phyloP scores from a whole-genome alignment of 2,113 vertebrate species.

The Synchiropus splendidus region DNA sequence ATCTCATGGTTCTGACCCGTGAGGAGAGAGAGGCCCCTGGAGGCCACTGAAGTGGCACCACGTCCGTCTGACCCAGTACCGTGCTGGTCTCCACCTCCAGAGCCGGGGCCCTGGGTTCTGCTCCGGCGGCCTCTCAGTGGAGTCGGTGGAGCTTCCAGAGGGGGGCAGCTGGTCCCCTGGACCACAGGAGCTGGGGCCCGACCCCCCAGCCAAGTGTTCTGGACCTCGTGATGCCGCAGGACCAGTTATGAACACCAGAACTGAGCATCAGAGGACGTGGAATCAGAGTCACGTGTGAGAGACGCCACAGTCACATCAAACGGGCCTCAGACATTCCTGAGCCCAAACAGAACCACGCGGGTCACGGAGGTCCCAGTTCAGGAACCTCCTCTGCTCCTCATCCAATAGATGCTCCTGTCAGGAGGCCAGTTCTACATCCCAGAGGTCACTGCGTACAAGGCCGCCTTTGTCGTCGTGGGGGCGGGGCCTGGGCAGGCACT shows the following conservation, averaged over 20 bases:
- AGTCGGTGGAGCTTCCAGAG: too few relatives aligned
- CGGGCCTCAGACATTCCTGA: conserved; percentile 15
- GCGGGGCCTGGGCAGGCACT: conserved; percentile 46
- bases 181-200: too few relatives aligned
- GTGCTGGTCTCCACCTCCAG: too few relatives aligned
- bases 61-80: too few relatives aligned
- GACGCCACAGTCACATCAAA: conserved; percentile 12
- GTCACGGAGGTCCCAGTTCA: conserved; percentile 56
- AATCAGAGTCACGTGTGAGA: too few relatives aligned
- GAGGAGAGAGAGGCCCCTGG: conserved; percentile 1
- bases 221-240: too few relatives aligned
- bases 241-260: too few relatives aligned
- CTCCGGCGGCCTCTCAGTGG: too few relatives aligned
- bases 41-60: background rate
- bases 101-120: too few relatives aligned
- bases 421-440: conserved; percentile 56
- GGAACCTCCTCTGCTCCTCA: conserved; percentile 43
- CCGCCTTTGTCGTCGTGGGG: conserved; percentile 48
- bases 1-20: background rate
- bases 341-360: conserved; percentile 21
- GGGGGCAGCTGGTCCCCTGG: too few relatives aligned
- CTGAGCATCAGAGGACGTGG: too few relatives aligned
- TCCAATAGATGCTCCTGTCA: conserved; percentile 61
- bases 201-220: too few relatives aligned
- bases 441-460: conserved; percentile 50